Evolutionary conservation across 2,797 vertebrate genomes (phyloP).

Genomic region (Orientallactaga sibirica): DNA sequence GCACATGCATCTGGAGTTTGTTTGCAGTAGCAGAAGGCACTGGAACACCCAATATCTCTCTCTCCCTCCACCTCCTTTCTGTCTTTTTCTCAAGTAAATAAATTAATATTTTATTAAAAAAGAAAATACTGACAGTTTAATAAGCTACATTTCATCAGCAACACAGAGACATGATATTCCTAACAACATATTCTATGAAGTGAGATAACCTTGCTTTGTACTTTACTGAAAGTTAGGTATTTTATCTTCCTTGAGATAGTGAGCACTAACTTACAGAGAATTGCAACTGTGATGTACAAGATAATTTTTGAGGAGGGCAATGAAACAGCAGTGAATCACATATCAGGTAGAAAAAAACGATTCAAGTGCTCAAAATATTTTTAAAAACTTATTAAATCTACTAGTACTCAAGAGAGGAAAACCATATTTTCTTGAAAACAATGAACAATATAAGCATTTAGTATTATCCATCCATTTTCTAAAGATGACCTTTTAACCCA

Average conservation of each 20-base stretch:
- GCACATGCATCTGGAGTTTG: too few relatives aligned
- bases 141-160: background rate
- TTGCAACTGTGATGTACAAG: background rate
- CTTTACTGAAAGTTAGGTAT: background rate
- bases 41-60: too few relatives aligned
- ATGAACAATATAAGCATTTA: background rate
- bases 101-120: too few relatives aligned
- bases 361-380: slow-evolving; percentile 56
- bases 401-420: background rate
- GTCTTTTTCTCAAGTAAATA: too few relatives aligned
- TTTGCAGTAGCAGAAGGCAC: too few relatives aligned
- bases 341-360: slow-evolving; percentile 44
- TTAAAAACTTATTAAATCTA: background rate
- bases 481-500: slow-evolving; percentile 9
- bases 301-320: background rate
- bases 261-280: background rate
- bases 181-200: background rate
- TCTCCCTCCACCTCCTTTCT: too few relatives aligned
- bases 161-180: background rate
- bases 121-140: slow-evolving; percentile 4
- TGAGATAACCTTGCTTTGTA: background rate
- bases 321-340: slow-evolving; percentile 16
- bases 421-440: background rate
- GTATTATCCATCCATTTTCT: background rate
- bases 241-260: slow-evolving; percentile 1